phyloP scores from a whole-genome alignment of 2,113 vertebrate genomes.

The Dromiciops gliroides region DNA sequence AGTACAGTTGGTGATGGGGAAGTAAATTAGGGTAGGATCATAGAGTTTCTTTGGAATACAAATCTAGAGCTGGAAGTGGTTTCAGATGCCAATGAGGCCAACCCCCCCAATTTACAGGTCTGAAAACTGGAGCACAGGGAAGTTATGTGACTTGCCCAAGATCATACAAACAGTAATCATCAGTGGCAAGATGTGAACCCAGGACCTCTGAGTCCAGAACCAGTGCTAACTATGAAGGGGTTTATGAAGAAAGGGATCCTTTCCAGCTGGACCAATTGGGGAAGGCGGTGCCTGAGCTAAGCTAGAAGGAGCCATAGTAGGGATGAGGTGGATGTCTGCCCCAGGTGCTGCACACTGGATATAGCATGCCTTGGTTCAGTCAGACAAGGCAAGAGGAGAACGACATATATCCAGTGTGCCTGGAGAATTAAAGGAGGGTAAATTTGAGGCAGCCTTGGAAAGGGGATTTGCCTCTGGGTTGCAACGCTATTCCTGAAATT shows the following conservation, averaged over 20 bases:
- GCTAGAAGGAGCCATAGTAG: not conserved
- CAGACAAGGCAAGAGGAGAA: not conserved
- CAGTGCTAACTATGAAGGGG: not conserved
- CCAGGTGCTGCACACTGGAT: not conserved
- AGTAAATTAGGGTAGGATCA: not conserved
- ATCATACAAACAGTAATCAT: not conserved
- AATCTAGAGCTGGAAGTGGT: not conserved
- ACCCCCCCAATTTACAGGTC: not conserved
- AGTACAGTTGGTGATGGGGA: not conserved
- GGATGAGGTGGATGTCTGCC: not conserved
- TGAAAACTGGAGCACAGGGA: not conserved
- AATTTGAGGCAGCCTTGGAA: not conserved
- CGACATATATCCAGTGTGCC: not conserved
- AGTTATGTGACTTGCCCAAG: not conserved
- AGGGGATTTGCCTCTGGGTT: not conserved
- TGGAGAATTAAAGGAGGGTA: conserved; percentile 15
- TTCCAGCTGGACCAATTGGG: not conserved
- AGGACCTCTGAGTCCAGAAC: not conserved
- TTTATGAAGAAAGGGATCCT: not conserved
- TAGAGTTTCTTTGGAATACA: not conserved
- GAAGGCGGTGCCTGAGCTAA: not conserved
- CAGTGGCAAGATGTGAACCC: not conserved
- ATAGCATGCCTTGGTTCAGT: not conserved
- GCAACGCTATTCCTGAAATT: not conserved
- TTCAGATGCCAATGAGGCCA: not conserved